phyloP scores from a whole-genome alignment of 92 coral and sea anemone genomes.

The Blastomussa wellsi region DNA sequence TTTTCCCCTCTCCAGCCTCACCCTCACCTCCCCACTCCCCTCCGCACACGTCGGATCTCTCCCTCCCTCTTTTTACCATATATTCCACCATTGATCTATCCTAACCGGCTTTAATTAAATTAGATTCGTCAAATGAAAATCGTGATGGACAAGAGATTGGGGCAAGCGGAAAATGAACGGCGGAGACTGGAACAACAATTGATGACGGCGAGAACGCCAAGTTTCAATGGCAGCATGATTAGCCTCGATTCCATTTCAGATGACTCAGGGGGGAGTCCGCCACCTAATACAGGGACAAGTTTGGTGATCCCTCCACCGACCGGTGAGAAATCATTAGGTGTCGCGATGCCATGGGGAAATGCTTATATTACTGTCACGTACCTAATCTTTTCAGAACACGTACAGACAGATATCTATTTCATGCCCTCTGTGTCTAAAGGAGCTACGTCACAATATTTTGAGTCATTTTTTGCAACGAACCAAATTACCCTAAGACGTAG shows the following conservation, averaged over 20 bases:
- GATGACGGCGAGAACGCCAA: constrained; percentile 32
- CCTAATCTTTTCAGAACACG: too few species aligned
- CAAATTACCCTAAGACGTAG: too few species aligned
- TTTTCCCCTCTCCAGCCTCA: too few species aligned
- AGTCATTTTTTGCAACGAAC: too few species aligned
- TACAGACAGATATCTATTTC: too few species aligned
- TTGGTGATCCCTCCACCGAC: background rate
- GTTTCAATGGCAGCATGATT: constrained; percentile 54
- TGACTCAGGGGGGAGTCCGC: constrained; percentile 34
- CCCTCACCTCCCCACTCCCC: too few species aligned
- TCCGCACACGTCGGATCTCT: too few species aligned
- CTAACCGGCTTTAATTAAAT: background rate
- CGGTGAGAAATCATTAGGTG: constrained; percentile 10
- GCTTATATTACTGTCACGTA: too few species aligned
- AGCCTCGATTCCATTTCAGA: constrained; percentile 78
- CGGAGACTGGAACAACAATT: constrained; percentile 56
- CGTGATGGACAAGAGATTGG: constrained; percentile 76
- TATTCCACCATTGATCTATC: too few species aligned
- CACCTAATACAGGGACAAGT: constrained; percentile 30
- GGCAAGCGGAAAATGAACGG: constrained; percentile 62
- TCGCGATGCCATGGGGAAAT: background rate
- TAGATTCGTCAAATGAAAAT: constrained; percentile 88
- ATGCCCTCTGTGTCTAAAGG: too few species aligned
- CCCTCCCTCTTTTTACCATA: too few species aligned
- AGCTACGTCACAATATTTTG: too few species aligned